Base-by-base conservation (phyloP, 2,113 vertebrate species). In the Lampris megalopsis region DNA sequence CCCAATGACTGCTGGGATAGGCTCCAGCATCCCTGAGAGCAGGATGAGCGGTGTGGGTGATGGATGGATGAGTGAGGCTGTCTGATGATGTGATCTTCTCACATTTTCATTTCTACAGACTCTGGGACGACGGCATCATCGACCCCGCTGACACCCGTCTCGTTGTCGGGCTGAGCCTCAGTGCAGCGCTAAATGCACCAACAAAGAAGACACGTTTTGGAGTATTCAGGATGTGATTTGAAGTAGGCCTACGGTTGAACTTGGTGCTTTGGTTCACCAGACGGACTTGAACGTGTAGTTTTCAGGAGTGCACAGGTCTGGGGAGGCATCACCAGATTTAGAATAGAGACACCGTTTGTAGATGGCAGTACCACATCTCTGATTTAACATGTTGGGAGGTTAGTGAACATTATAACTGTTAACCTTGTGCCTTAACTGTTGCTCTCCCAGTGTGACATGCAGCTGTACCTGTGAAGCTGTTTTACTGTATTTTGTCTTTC, bases 41-140 rank as follows among this genome's bases (percentile, higher is more conserved):
- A 24, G 24, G 24, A 24, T 24, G 24, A 24, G 24, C 24, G 24
- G 24, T 24, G 24, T 24, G 24, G 24, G 24, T 24, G 24, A 24
- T 24, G 42, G 62, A n/a, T n/a, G 4, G 36, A 65, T 71, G 9
- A 61, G 24, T 61, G 65, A 66, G 56, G 37, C 47, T 9, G 10
- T 75, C 41, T 68, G 69, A 75, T 45, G 60, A 79, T 56, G 48
- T 67, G n/a, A n/a, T 64, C 24, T 60, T 43, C 57, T 67, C 61
- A 11, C 4, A 41, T 79, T 40, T 13, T 40, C n/a, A 56, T 71
- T 50, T 68, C 53, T 43, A 42, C 91, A 99, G 98, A 79, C 88
- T 99, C 36, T 99, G 98, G 98, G 98, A 99, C 80, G 98, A 99
- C 0, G 98, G 97, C 38, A 97, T 99, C 71, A 99, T 99, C 72